A percentile compares a stretch with the other conserved stretches of the same genome.
These are phyloP conservation scores for Dinomys branickii DNA, from an alignment of 2,113 vertebrate genomes.

Conservation along the genomic window DNA sequence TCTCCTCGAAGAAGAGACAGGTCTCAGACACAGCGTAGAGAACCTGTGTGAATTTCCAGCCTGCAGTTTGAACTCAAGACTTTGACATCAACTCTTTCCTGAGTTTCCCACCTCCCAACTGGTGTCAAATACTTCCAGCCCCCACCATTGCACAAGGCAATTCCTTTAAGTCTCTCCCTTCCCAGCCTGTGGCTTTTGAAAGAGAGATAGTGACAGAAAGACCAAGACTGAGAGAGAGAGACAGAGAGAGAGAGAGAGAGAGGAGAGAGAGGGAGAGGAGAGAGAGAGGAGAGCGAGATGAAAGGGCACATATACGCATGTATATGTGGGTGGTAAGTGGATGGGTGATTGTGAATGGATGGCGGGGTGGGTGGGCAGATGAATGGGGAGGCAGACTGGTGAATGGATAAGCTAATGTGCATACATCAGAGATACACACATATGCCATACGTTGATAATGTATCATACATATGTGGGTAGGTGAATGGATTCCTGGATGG, in stretches of 20 bases:
- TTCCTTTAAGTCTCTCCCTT: not conserved
- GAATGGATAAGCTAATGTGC: not conserved
- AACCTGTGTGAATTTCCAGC: not conserved
- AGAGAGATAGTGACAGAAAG: too few relatives aligned
- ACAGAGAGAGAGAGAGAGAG: not conserved
- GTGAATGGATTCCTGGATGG: not conserved
- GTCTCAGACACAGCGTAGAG: not conserved
- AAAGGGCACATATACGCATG: not conserved
- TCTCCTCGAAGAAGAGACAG: not conserved
- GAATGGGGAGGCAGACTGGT: not conserved
- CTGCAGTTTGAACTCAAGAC: not conserved
- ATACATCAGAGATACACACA: not conserved
- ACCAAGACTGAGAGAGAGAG: too few relatives aligned
- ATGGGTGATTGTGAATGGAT: too few relatives aligned
- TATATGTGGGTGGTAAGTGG: not conserved
- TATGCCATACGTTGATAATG: not conserved
- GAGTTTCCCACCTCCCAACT: not conserved
- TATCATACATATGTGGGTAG: too few relatives aligned
- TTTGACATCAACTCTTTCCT: fast-evolving
- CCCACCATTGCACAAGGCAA: fast-evolving
- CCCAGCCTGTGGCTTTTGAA: not conserved
- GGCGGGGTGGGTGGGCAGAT: not conserved
- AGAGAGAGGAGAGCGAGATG: not conserved
- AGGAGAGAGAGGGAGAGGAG: too few relatives aligned
- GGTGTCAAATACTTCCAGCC: not conserved